Percentiles rank a stretch among this genome's conserved stretches.
Conservation (phyloP, 2,797 vertebrate genomes). For the Dendrocincla tyrannina region DNA sequence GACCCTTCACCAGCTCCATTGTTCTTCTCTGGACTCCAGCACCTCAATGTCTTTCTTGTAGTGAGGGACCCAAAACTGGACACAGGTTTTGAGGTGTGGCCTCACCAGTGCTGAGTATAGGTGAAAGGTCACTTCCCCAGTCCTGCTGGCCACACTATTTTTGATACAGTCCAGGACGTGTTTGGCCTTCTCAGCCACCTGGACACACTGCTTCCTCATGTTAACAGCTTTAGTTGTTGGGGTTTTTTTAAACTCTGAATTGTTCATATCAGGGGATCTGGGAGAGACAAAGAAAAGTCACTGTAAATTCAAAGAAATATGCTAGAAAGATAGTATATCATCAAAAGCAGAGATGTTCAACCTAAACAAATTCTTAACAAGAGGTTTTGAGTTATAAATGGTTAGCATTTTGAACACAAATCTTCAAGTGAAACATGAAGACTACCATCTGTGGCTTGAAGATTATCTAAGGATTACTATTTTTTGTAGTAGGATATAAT, state of each 20-base stretch:
- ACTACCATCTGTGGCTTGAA: background rate
- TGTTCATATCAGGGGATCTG: background rate
- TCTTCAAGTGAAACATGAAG: background rate
- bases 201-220: background rate
- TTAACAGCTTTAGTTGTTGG: background rate
- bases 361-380: background rate
- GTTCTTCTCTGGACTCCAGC: background rate
- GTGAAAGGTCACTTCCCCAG: rapidly evolving
- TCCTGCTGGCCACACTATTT: background rate
- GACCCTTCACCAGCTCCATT: rapidly evolving
- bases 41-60: background rate
- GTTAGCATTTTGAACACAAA: background rate
- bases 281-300: background rate
- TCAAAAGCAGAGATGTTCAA: background rate
- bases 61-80: background rate
- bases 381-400: background rate
- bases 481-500: background rate
- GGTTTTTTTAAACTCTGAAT: background rate
- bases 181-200: background rate
- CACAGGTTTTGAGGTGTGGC: background rate
- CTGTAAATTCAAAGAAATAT: background rate
- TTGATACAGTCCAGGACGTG: background rate
- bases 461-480: background rate
- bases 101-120: rapidly evolving
- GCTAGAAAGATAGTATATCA: background rate